These are phyloP conservation scores for Cephus spinipes DNA, from an alignment of 2,888 invertebrate genomes.

Conservation along the genomic window DNA sequence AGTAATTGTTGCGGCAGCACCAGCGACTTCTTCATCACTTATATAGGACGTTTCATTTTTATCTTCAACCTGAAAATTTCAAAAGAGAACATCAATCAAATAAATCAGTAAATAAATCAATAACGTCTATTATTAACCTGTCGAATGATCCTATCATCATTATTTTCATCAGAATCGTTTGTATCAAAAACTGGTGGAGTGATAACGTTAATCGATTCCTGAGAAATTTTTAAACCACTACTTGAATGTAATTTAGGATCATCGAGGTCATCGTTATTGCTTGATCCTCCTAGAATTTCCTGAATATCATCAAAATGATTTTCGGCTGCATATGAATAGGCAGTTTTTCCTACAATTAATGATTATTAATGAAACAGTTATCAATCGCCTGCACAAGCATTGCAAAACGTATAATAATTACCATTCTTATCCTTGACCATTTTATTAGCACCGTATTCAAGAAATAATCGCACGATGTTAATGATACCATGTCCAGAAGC, in stretches of 20 bases:
- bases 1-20: background rate
- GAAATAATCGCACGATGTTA: conserved; percentile 1
- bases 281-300: background rate
- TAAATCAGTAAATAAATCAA: background rate
- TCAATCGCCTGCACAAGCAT: background rate
- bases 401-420: background rate
- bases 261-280: background rate
- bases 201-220: background rate
- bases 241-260: background rate
- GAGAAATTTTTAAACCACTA: background rate
- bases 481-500: conserved; percentile 1
- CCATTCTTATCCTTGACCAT: conserved; percentile 2
- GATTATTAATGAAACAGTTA: background rate
- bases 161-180: background rate
- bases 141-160: background rate
- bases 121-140: background rate
- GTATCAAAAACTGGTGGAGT: background rate
- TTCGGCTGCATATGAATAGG: background rate
- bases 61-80: background rate
- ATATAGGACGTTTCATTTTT: background rate
- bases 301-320: conserved; percentile 4
- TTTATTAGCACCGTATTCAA: conserved; percentile 8
- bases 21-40: background rate
- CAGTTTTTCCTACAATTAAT: conserved; percentile 2
- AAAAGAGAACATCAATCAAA: too few relatives aligned